Percentiles rank a stretch among this genome's conserved stretches.
Conservation (phyloP, 2,797 vertebrate species). For the Discoglossus pictus region DNA sequence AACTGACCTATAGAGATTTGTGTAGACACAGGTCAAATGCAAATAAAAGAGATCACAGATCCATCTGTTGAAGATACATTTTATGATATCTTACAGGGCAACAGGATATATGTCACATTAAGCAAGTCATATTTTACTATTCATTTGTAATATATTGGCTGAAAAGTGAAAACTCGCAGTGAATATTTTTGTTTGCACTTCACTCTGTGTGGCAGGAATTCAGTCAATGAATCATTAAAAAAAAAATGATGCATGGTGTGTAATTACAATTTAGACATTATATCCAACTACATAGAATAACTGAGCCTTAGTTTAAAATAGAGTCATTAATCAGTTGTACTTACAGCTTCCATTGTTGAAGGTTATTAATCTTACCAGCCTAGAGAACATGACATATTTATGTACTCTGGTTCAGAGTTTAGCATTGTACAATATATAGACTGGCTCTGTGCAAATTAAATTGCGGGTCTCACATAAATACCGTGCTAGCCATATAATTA, state of each 20-base stretch:
- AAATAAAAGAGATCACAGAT: background rate
- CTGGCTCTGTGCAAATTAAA: slow-evolving; percentile 10
- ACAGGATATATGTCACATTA: background rate
- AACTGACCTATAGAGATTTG: background rate
- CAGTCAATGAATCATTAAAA: slow-evolving; percentile 13
- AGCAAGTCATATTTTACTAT: too few species aligned
- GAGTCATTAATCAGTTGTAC: slow-evolving; percentile 27
- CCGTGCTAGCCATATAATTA: slow-evolving; percentile 2
- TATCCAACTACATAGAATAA: slow-evolving; percentile 20
- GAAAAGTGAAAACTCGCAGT: too few species aligned
- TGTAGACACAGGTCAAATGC: slow-evolving; percentile 4
- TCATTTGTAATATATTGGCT: too few species aligned
- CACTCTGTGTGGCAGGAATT: slow-evolving; percentile 18
- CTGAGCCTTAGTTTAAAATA: slow-evolving; percentile 13
- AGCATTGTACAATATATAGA: slow-evolving; percentile 1
- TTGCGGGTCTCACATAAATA: slow-evolving; percentile 7
- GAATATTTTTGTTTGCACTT: slow-evolving; percentile 12
- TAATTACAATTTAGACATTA: slow-evolving; percentile 26
- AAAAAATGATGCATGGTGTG: slow-evolving; percentile 8
- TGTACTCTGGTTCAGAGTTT: slow-evolving; percentile 16
- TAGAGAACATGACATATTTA: slow-evolving; percentile 38
- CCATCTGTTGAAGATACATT: too few species aligned
- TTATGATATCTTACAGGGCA: background rate
- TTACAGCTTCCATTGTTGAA: slow-evolving; percentile 15
- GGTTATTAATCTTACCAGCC: slow-evolving; percentile 21